A percentile compares a stretch with the other conserved stretches of the same genome.
phyloP scores from a whole-genome alignment of 1,140 invertebrate species.

The Halesus radiatus region DNA sequence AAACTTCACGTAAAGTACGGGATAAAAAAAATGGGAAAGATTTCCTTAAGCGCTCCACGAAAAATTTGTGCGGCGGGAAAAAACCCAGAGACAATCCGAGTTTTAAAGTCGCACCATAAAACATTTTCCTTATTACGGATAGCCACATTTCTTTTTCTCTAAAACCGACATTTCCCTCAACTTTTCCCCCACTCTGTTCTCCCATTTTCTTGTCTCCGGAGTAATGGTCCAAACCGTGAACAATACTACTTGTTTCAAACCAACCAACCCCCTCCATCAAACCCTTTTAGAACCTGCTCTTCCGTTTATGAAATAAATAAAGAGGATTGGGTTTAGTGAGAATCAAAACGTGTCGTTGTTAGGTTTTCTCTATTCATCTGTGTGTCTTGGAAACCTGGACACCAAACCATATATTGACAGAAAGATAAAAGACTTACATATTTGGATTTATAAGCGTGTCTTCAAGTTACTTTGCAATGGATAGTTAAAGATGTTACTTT shows the following conservation, averaged over 20 bases:
- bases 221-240: constrained; percentile 15
- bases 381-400: too few relatives aligned
- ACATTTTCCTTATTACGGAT: constrained; percentile 34
- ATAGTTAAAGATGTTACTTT: too few relatives aligned
- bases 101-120: constrained; percentile 25
- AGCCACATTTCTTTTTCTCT: constrained; percentile 17
- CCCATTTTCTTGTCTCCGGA: not conserved
- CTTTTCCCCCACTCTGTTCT: not conserved
- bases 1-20: not conserved
- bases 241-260: constrained; percentile 29
- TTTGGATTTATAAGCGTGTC: too few relatives aligned
- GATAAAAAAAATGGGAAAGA: constrained; percentile 21
- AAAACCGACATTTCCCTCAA: constrained; percentile 28
- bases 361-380: too few relatives aligned
- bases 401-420: too few relatives aligned
- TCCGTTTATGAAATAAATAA: too few relatives aligned
- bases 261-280: constrained; percentile 1
- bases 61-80: not conserved
- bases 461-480: too few relatives aligned
- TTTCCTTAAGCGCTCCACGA: constrained; percentile 21
- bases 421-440: too few relatives aligned
- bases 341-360: too few relatives aligned
- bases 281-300: not conserved
- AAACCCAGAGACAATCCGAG: constrained; percentile 20
- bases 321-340: too few relatives aligned